Evolutionary conservation across 2,797 vertebrate species (phyloP).

Genomic region (Lutjanus campechanus): DNA sequence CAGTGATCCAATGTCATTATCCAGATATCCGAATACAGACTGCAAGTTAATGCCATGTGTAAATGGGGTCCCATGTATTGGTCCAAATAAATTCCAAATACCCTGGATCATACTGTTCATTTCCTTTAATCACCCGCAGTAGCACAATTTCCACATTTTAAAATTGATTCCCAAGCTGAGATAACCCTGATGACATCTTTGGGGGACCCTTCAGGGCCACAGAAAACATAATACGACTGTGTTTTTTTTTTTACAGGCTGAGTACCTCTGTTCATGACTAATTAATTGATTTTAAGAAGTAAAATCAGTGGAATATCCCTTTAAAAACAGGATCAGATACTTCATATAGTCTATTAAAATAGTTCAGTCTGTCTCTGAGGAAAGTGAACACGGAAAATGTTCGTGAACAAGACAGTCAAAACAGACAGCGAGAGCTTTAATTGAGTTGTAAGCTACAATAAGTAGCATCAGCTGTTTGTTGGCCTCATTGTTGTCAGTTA

Average conservation of each 20-base stretch:
- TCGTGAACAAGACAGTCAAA: slow-evolving; percentile 23
- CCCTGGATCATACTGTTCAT: neutral
- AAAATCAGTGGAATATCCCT: slow-evolving; percentile 7
- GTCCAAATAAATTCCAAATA: neutral
- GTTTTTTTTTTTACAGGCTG: neutral
- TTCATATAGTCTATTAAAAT: neutral
- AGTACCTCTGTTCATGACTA: neutral
- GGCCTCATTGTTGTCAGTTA: slow-evolving; percentile 64
- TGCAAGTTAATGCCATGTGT: neutral
- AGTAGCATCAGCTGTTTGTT: slow-evolving; percentile 64
- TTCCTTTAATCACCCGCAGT: neutral
- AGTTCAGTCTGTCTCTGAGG: neutral
- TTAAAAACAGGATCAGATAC: slow-evolving; percentile 7
- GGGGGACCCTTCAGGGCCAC: neutral
- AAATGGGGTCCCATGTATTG: neutral
- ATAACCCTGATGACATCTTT: neutral
- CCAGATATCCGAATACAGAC: neutral
- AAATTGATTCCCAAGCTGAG: neutral
- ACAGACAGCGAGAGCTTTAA: slow-evolving; percentile 44
- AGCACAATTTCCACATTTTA: neutral
- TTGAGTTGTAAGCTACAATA: slow-evolving; percentile 60
- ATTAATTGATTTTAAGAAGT: neutral
- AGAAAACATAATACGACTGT: neutral
- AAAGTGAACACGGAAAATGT: slow-evolving; percentile 27
- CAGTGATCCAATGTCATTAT: neutral